These are phyloP conservation scores for Xenopus borealis DNA, from an alignment of 2,113 vertebrate species.

Conservation along the genomic window DNA sequence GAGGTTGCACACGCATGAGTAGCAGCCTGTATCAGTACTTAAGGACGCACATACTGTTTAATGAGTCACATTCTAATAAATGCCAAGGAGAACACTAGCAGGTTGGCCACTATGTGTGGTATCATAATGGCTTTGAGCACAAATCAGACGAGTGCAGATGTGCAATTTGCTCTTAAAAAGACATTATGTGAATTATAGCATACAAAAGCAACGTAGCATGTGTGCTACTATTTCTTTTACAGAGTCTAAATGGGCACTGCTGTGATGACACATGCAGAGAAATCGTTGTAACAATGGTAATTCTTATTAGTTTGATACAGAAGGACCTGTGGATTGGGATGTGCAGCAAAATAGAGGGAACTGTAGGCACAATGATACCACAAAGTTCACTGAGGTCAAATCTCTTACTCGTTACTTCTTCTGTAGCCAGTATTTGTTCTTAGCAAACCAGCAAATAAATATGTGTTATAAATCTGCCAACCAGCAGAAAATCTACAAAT, in stretches of 20 bases:
- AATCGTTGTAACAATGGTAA: not conserved
- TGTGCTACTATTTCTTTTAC: not conserved
- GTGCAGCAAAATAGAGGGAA: not conserved
- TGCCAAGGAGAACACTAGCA: not conserved
- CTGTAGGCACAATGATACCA: not conserved
- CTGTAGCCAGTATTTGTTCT: not conserved
- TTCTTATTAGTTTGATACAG: constrained; percentile 1
- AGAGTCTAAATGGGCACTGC: not conserved
- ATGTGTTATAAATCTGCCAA: not conserved
- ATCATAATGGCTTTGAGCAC: not conserved
- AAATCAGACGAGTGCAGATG: not conserved
- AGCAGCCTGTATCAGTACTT: constrained; percentile 12
- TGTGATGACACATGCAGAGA: not conserved
- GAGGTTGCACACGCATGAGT: constrained; percentile 5
- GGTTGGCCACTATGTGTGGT: not conserved
- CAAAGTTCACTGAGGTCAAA: not conserved
- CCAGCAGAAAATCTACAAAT: not conserved
- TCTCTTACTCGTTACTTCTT: not conserved
- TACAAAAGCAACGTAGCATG: not conserved
- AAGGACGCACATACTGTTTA: constrained; percentile 1
- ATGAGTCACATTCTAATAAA: not conserved
- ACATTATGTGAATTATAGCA: not conserved
- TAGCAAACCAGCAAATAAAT: too few relatives aligned
- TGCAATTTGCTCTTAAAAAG: constrained; percentile 1
- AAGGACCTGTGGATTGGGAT: not conserved